Evolutionary conservation across 2,888 invertebrate genomes (phyloP).

Genomic region (Drosophila paracracens): DNA sequence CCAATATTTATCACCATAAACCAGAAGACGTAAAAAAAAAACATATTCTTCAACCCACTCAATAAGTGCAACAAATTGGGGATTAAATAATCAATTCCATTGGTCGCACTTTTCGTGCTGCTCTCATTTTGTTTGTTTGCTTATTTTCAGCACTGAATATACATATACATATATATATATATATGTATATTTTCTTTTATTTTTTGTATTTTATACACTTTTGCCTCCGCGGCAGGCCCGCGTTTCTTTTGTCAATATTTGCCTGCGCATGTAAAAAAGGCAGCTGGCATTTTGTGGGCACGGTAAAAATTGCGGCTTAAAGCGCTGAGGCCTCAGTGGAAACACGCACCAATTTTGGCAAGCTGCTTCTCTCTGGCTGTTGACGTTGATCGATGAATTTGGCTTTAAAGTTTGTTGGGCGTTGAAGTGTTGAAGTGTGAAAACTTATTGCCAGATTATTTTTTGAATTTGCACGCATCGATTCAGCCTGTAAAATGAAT

Average conservation of each 20-base stretch:
- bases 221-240: not conserved
- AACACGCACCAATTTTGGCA: slow-evolving; percentile 31
- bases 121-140: slow-evolving; percentile 31
- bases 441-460: slow-evolving; percentile 49
- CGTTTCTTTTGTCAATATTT: slow-evolving; percentile 47
- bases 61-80: not conserved
- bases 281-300: slow-evolving; percentile 25
- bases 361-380: slow-evolving; percentile 4
- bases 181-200: not conserved
- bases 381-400: slow-evolving; percentile 43
- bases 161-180: not conserved
- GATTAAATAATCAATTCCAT: slow-evolving; percentile 31
- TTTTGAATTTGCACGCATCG: slow-evolving; percentile 35
- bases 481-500: slow-evolving; percentile 36
- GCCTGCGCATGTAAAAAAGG: slow-evolving; percentile 36
- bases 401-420: slow-evolving; percentile 35
- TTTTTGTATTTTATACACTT: not conserved
- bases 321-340: slow-evolving; percentile 1
- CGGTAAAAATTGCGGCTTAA: slow-evolving; percentile 15
- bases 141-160: not conserved
- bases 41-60: not conserved
- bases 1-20: not conserved
- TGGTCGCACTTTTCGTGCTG: slow-evolving; percentile 20
- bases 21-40: not conserved
- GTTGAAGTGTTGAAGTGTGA: slow-evolving; percentile 32